Evolutionary conservation across 2,113 vertebrate species (phyloP), one percentile per base, ranked within the genome.

Genomic region (Nyctibius bracteatus): DNA sequence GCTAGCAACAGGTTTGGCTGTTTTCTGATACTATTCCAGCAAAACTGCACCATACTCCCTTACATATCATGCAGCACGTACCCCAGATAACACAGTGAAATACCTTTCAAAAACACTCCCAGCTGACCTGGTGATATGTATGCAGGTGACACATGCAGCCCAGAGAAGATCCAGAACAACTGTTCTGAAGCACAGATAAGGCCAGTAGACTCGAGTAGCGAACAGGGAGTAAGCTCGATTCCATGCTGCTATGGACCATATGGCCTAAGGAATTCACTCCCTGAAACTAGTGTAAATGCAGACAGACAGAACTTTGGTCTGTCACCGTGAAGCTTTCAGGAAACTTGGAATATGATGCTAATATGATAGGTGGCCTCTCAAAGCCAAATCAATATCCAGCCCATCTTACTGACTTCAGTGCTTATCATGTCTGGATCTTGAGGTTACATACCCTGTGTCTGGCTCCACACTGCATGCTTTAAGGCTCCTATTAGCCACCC

Each of bases 381-480:
- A 16, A 75, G 33, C 10, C 37, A 80, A 75, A 46, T 71, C 33
- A 72, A 37, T n/a, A 61, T 21, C 8, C 23, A 71, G 2, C 11
- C 25, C 20, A n/a, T 39, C 12, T 43, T 27, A 19, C 16, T 30
- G 19, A 54, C 25, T 8, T 74, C 55, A 67, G 24, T 70, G 88
- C 35, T 74, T 35, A n/a, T 30, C 6, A 14, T 7, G 16, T 28
- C 33, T 41, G 57, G 19, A 62, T 57, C 41, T 65, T 13, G 19
- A 25, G 31, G 30, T 25, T 28, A 39, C 27, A 9, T 15, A 31
- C 4, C n/a, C 49, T 0, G 4, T 30, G 20, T 8, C 31, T 4
- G 5, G 65, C 28, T 28, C 49, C 49, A 27, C 8, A 14, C 17
- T 8, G 28, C 8, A 41, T 6, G 3, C 14, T 44, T 58, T n/a